Evolutionary conservation across 2,888 invertebrate genomes (phyloP).

Genomic region (Thecophora atra): DNA sequence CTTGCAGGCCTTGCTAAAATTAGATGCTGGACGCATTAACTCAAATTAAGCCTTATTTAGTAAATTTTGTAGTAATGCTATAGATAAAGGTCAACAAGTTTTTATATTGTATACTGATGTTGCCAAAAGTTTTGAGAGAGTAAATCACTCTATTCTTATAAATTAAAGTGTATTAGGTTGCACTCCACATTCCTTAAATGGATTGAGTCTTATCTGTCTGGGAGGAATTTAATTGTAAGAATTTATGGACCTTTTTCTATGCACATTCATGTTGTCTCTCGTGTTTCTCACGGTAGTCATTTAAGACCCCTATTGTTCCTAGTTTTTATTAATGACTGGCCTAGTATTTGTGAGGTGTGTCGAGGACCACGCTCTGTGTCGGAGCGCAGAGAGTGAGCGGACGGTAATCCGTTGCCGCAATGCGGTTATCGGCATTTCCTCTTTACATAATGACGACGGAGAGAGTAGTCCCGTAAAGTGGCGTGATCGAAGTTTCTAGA

Average conservation of each 20-base stretch:
- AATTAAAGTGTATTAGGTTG: neutral
- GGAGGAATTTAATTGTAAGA: neutral
- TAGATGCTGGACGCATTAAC: neutral
- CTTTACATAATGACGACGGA: too few species aligned
- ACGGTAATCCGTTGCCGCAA: too few species aligned
- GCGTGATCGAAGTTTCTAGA: too few species aligned
- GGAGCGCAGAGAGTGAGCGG: too few species aligned
- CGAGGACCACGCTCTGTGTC: too few species aligned
- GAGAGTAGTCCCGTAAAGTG: too few species aligned
- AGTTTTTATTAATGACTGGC: too few species aligned
- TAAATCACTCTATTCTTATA: neutral
- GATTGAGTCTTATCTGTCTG: neutral
- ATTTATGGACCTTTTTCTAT: neutral
- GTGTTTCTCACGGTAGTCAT: too few species aligned
- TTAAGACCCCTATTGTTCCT: too few species aligned
- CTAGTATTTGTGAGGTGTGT: too few species aligned
- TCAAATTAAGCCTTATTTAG: neutral
- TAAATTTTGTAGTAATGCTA: neutral
- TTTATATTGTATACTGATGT: neutral
- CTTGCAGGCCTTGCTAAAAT: neutral
- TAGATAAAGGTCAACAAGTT: neutral
- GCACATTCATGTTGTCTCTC: neutral
- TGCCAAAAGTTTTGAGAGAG: neutral
- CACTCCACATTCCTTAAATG: neutral
- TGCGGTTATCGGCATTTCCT: too few species aligned